Conservation (phyloP, 1,140 invertebrate species). For the Zaprionus taronus region DNA sequence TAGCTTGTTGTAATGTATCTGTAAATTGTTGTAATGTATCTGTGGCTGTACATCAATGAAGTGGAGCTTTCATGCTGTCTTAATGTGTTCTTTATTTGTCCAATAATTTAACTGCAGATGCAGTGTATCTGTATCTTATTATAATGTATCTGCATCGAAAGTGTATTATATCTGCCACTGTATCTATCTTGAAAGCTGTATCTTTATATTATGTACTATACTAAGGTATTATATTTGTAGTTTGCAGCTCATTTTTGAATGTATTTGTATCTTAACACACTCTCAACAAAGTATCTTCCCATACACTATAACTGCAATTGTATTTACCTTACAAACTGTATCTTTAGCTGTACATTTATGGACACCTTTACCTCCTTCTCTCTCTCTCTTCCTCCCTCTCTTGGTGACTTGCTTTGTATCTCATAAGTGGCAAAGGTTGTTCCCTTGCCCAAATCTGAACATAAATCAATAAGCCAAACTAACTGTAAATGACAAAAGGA, state of each 20-base stretch:
- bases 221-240: too few relatives aligned
- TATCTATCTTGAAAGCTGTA: too few relatives aligned
- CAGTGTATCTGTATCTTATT: too few relatives aligned
- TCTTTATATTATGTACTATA: too few relatives aligned
- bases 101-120: too few relatives aligned
- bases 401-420: background rate
- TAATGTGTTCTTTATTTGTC: too few relatives aligned
- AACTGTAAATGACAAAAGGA: constrained; percentile 43
- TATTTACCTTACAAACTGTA: background rate
- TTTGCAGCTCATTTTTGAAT: too few relatives aligned
- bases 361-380: background rate
- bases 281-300: too few relatives aligned
- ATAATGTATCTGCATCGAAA: background rate
- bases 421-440: constrained; percentile 1
- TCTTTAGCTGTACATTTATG: background rate
- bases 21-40: background rate
- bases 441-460: background rate
- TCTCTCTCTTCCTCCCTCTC: background rate
- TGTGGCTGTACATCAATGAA: background rate
- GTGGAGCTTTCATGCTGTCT: too few relatives aligned
- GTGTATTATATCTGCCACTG: too few relatives aligned
- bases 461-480: constrained; percentile 40
- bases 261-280: too few relatives aligned
- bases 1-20: background rate
- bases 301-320: background rate